Evolutionary conservation across 2,113 vertebrate genomes (phyloP), one percentile per base, ranked within the genome.

Genomic region (Ranitomeya imitator): DNA sequence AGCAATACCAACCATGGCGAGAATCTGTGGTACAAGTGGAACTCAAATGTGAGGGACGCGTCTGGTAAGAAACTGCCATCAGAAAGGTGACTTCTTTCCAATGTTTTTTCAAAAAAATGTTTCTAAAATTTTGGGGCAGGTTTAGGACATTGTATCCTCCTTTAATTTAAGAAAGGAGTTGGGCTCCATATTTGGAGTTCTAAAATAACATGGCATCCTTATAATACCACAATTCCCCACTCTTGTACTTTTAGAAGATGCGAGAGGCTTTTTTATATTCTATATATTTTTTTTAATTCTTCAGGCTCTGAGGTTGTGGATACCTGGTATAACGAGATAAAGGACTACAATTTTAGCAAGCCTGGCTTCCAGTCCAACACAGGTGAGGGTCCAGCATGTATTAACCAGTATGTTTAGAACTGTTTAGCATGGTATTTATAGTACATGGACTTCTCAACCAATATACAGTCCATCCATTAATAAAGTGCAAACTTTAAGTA

Each of bases 301-400:
- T 67, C 92, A 99, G 98, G 98, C 73, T 96, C 96, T 86, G 98
- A 99, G 88, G 98, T 99, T 85, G 94, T 97, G 84, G 98, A 99
- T 54, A 96, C 98, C 90, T 99, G 98, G 98, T 99, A 99, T 90
- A 95, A 94, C 90, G 98, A 99, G 92, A 99, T 99, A 90, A 98
- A 98, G 90, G 96, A 96, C 90, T 99, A 99, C 92, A 99, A 96
- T 93, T 99, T 98, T 91, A 97, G 95, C 93, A 95, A 94, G 26
- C 97, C 98, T 12, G 98, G 98, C 76, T 99, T 99, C 92, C 97
- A 97, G 90, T 97, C 97, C 1, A 96, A 96, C 83, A 99, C 98
- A 31, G 98, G 98, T 99, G 91, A 96, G 96, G 63, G 7, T 14
- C 59, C 16, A 12, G 16, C 54, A 31, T 37, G 16, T 73, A 37